phyloP scores from a whole-genome alignment of 2,888 invertebrate genomes.

The Cerceris rybyensis region DNA sequence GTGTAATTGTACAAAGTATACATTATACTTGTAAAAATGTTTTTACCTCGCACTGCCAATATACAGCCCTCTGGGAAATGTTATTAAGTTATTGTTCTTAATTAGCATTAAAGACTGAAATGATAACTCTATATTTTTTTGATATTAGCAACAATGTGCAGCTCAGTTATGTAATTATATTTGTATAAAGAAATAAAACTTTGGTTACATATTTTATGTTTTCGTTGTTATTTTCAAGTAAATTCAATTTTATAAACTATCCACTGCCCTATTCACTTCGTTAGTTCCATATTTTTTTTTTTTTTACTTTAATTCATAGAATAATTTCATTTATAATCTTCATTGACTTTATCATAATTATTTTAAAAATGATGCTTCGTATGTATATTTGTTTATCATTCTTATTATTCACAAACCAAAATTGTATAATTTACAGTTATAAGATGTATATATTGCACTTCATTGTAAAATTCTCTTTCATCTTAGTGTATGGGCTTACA shows the following conservation, averaged over 20 bases:
- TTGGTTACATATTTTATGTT: constrained; percentile 71
- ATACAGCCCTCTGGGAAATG: constrained; percentile 62
- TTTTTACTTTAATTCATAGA: too few species aligned
- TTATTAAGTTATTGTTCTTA: constrained; percentile 54
- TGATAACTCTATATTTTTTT: constrained; percentile 73
- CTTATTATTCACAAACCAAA: not conserved
- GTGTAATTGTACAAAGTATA: constrained; percentile 14
- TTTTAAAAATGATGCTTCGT: too few species aligned
- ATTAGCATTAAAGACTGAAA: constrained; percentile 77
- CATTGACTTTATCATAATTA: too few species aligned
- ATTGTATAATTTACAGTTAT: not conserved
- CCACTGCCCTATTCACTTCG: not conserved
- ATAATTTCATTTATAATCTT: too few species aligned
- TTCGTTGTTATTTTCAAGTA: constrained; percentile 15
- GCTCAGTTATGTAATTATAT: constrained; percentile 73
- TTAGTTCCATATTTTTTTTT: not conserved
- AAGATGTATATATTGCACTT: not conserved
- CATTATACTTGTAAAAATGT: constrained; percentile 46
- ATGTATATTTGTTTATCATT: not conserved
- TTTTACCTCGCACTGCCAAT: constrained; percentile 72
- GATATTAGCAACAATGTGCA: constrained; percentile 69
- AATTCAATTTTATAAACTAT: not conserved
- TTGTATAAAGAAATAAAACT: constrained; percentile 75
- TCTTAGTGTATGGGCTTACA: too few species aligned
- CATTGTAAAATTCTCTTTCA: not conserved